A percentile compares a stretch with the other conserved stretches of the same genome.
Conservation (phyloP, 2,888 invertebrate genomes). For the Odontothrips loti region DNA sequence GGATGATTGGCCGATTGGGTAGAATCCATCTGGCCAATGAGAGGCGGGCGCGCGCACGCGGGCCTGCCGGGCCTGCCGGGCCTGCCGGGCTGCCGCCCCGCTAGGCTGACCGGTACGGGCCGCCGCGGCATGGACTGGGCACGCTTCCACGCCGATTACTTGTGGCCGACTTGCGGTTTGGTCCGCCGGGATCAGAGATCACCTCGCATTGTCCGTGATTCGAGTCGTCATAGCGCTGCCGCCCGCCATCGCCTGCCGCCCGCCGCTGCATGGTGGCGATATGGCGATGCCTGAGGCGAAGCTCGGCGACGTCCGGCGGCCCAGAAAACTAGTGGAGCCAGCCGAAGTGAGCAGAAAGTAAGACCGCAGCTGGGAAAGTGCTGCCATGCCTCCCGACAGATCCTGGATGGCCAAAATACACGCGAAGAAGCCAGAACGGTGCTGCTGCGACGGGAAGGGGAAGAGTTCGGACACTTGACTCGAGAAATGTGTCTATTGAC, state of each 20-base stretch:
- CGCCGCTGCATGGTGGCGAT: background rate
- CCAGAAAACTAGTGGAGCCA: no score
- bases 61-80: slow-evolving; percentile 25
- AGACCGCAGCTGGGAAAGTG: no score
- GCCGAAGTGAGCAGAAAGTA: no score
- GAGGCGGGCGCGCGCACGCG: background rate
- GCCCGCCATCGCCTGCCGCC: background rate
- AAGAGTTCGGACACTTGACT: no score
- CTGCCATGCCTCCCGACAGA: no score
- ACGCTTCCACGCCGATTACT: slow-evolving; percentile 33
- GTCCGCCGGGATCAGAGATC: slow-evolving; percentile 9
- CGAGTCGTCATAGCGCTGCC: background rate
- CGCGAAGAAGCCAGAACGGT: no score
- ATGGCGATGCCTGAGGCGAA: no score
- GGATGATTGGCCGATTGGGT: background rate
- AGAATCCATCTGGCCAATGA: slow-evolving; percentile 15
- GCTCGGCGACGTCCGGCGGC: no score
- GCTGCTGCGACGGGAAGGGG: no score
- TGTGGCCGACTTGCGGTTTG: slow-evolving; percentile 30
- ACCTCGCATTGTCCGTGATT: slow-evolving; percentile 4
- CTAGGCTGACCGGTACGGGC: slow-evolving; percentile 13
- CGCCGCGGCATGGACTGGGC: background rate
- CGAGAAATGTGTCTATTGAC: no score
- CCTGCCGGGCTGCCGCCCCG: slow-evolving; percentile 32
- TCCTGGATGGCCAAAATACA: no score